Evolutionary conservation across 2,797 vertebrate genomes (phyloP), one percentile per base, ranked within the genome.

Genomic region (Girardinus metallicus): DNA sequence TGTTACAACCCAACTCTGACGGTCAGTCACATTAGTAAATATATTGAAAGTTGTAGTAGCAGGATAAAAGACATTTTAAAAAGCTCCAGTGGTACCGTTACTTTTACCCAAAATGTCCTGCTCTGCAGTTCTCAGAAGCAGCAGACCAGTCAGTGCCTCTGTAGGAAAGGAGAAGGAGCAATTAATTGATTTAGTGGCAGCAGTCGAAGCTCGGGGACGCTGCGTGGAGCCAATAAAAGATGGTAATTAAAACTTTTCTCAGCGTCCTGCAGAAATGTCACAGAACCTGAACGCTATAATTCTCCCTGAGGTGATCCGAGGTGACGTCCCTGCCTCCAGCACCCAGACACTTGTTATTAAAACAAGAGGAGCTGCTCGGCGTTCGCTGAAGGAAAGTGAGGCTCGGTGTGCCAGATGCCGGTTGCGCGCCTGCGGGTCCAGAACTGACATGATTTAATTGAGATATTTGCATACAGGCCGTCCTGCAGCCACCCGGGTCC

Each of bases 221-320:
- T 16, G 1, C 51, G 43, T 80, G 78, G 73, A 82, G 76, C 82
- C 76, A 90, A 81, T 88, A 85, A 89, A 86, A 78, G n/a, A 86
- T 82, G 80, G 51, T 90, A 85, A 93, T 93, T 91, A 92, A 87
- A 89, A 64, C 51, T 60, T 44, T 53, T 86, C 76, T 75, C 73
- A 64, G 49, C 73, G 84, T 83, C 79, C 76, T 73, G 80, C 46
- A 68, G 83, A 89, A 94, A 92, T 92, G 88, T 92, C 90, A 91
- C 31, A 72, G 62, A 73, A 76, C 85, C 80, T 62, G 76, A 81
- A 77, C 68, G 29, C 73, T 51, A 80, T 74, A 1, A 68, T 71
- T 47, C 80, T 84, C 87, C 62, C 73, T 13, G 51, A 77, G 64
- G 62, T 77, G 51, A 80, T 79, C 23, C 46, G 71, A 85, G 86